Conservation (phyloP, 2,113 vertebrate species). For the Psittacula cyanocephala region DNA sequence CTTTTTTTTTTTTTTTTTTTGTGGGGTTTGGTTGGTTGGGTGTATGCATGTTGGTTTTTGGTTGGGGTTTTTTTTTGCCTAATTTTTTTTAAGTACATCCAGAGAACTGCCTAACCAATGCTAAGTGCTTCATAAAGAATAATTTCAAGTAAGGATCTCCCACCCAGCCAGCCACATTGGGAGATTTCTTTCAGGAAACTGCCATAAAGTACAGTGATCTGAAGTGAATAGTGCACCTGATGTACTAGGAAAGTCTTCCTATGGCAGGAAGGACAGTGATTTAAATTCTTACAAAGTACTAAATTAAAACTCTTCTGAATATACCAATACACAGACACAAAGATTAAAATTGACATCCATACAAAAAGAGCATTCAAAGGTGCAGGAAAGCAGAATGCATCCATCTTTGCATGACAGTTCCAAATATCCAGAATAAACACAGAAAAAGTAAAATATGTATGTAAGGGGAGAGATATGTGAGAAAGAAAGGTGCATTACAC, state of each 20-base stretch:
- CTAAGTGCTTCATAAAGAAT: not conserved
- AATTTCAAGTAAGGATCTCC: not conserved
- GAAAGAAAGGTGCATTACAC: not conserved
- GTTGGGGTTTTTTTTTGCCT: too few species aligned
- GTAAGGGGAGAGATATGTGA: accelerated
- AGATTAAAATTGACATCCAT: not conserved
- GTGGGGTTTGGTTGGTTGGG: too few species aligned
- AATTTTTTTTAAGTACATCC: not conserved
- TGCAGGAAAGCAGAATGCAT: not conserved
- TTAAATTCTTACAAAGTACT: not conserved
- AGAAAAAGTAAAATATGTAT: not conserved
- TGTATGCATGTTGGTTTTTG: too few species aligned
- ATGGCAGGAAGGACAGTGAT: accelerated
- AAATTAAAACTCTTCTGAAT: not conserved
- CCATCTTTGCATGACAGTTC: not conserved
- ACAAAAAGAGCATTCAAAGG: not conserved
- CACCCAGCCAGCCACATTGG: accelerated
- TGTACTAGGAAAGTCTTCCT: not conserved
- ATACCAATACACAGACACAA: not conserved
- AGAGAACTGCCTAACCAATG: too few species aligned
- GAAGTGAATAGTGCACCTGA: not conserved
- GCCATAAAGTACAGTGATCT: not conserved
- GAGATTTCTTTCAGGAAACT: not conserved
- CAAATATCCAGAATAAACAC: not conserved
- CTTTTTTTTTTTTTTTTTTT: too few species aligned